Conservation (phyloP, 2,797 vertebrate genomes). For the Phrynocephalus forsythii region DNA sequence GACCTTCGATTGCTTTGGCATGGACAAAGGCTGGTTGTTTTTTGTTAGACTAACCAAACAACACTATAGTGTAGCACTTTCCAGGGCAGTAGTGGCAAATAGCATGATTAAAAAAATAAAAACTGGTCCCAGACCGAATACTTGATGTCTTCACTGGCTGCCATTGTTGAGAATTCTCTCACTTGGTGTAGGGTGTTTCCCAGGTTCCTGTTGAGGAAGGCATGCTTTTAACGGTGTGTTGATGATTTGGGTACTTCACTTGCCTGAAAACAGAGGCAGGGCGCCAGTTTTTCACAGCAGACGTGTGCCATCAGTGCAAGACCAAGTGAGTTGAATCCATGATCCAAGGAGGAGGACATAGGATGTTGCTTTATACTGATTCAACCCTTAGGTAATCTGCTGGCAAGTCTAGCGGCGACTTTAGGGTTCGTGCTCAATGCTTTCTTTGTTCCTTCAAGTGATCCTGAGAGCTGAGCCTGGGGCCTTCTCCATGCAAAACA, state of each 20-base stretch:
- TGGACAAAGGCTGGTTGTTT: too few species aligned
- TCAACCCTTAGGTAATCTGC: too few species aligned
- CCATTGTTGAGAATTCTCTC: not conserved
- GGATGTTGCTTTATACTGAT: too few species aligned
- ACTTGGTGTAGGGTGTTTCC: not conserved
- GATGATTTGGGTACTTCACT: not conserved
- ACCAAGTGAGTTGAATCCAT: not conserved
- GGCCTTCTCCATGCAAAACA: too few species aligned
- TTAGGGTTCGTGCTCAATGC: too few species aligned
- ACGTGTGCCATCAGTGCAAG: not conserved
- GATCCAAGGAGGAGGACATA: not conserved
- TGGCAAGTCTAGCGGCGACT: too few species aligned
- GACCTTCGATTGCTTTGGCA: not conserved
- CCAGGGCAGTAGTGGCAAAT: not conserved
- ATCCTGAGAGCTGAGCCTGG: too few species aligned
- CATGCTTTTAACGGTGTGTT: not conserved
- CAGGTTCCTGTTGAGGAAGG: not conserved
- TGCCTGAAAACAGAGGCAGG: not conserved
- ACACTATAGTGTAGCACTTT: not conserved
- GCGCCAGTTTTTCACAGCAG: not conserved
- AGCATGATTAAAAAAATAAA: not conserved
- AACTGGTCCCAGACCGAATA: not conserved
- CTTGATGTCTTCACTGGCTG: too few species aligned
- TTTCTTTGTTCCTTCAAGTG: too few species aligned
- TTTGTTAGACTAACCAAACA: not conserved